Evolutionary conservation across 2,888 invertebrate genomes (phyloP).

Genomic region (Pseudanteris insignis): DNA sequence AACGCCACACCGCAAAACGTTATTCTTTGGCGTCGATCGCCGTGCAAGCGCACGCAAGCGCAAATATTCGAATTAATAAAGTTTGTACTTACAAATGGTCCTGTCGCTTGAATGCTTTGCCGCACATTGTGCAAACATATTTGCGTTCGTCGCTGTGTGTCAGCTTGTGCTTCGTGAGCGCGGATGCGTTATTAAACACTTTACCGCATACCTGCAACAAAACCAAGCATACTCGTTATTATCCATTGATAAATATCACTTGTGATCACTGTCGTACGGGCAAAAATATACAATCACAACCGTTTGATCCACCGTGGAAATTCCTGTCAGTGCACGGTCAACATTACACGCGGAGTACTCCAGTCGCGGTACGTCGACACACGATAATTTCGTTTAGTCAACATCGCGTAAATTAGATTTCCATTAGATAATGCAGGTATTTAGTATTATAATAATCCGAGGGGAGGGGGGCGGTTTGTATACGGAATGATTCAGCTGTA

Average conservation of each 20-base stretch:
- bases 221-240: constrained; percentile 28
- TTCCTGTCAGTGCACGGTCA: constrained; percentile 20
- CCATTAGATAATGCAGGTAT: constrained; percentile 18
- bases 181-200: constrained; percentile 96
- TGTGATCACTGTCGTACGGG: constrained; percentile 20
- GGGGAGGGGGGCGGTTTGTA: too few species aligned
- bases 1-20: background rate
- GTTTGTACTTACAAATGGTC: constrained; percentile 91
- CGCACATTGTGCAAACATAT: constrained; percentile 94
- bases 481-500: too few species aligned
- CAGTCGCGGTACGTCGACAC: constrained; percentile 14
- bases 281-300: constrained; percentile 20
- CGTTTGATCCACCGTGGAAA: constrained; percentile 11
- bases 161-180: constrained; percentile 94
- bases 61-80: constrained; percentile 33
- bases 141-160: constrained; percentile 98
- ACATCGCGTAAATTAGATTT: constrained; percentile 23
- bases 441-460: too few species aligned
- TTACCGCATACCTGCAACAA: constrained; percentile 86
- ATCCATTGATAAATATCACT: constrained; percentile 30
- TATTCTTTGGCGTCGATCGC: too few species aligned
- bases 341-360: constrained; percentile 24
- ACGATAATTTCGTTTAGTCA: constrained; percentile 7
- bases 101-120: constrained; percentile 97
- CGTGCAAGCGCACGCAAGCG: too few species aligned